Evolutionary conservation across 2,888 invertebrate genomes (phyloP).

Genomic region (Drymonia ruficornis): DNA sequence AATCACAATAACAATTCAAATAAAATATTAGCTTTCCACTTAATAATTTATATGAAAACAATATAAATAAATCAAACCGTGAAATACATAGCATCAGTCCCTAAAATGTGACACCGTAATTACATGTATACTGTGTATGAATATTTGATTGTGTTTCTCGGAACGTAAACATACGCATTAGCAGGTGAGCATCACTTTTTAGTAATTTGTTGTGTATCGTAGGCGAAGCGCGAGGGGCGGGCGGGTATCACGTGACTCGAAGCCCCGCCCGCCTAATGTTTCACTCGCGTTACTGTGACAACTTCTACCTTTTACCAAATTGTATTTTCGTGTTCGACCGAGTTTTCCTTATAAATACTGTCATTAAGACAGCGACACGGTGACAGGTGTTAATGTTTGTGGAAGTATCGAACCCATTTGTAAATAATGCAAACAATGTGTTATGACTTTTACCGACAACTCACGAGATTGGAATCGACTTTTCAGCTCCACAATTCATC

Average conservation of each 20-base stretch:
- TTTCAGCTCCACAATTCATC: conserved; percentile 21
- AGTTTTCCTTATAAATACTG: conserved; percentile 84
- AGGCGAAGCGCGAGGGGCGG: conserved; percentile 48
- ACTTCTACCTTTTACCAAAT: conserved; percentile 82
- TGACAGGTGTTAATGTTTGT: conserved; percentile 80
- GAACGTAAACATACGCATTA: conserved; percentile 50
- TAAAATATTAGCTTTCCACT: too few species aligned
- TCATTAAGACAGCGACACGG: conserved; percentile 79
- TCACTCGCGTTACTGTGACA: conserved; percentile 80
- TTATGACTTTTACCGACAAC: conserved; percentile 56
- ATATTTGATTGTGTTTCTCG: conserved; percentile 46
- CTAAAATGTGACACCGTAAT: conserved; percentile 31
- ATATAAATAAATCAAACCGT: not conserved
- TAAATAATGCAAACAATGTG: conserved; percentile 68
- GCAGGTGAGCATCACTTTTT: conserved; percentile 54
- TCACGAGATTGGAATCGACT: conserved; percentile 44
- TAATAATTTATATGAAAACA: too few species aligned
- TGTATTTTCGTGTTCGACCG: conserved; percentile 82
- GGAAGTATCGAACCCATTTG: conserved; percentile 71
- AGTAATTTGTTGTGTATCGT: conserved; percentile 60
- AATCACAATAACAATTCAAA: too few species aligned
- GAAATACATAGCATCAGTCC: not conserved
- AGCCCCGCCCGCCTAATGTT: conserved; percentile 72
- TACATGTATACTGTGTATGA: conserved; percentile 35
- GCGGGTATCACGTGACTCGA: conserved; percentile 54